Percentiles rank a stretch among this genome's conserved stretches.
phyloP scores from a whole-genome alignment of 2,888 invertebrate species.

The Trichogramma evanescens region DNA sequence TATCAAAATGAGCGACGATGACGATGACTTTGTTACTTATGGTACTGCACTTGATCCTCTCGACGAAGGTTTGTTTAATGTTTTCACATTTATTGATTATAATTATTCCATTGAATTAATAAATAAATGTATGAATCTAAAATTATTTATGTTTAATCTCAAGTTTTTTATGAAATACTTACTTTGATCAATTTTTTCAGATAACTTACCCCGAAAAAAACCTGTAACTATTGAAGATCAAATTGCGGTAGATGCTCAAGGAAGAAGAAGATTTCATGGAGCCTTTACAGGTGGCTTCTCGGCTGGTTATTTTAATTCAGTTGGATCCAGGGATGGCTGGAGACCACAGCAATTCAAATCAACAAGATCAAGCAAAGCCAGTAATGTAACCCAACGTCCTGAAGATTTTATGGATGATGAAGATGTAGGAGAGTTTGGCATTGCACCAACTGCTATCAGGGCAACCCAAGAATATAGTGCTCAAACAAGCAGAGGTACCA shows the following conservation, averaged over 20 bases:
- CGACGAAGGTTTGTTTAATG: slow-evolving; percentile 65
- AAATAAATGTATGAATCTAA: background rate
- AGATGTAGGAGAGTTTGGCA: slow-evolving; percentile 89
- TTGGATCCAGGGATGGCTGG: slow-evolving; percentile 95
- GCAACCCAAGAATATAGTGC: slow-evolving; percentile 70
- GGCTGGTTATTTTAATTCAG: slow-evolving; percentile 95
- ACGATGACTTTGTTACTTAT: slow-evolving; percentile 63
- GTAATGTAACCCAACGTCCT: slow-evolving; percentile 57
- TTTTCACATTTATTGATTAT: background rate
- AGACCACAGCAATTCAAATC: slow-evolving; percentile 85
- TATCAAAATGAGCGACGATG: slow-evolving; percentile 48
- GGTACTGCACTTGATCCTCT: slow-evolving; percentile 76
- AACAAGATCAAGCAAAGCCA: slow-evolving; percentile 66
- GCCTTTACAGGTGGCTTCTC: slow-evolving; percentile 98
- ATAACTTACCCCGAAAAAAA: slow-evolving; percentile 72
- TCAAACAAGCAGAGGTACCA: slow-evolving; percentile 38
- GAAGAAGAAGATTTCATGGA: slow-evolving; percentile 89
- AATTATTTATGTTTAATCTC: background rate
- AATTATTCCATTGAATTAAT: background rate
- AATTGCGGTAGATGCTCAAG: slow-evolving; percentile 81
- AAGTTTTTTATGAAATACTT: slow-evolving; percentile 22
- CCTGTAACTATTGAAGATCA: slow-evolving; percentile 79
- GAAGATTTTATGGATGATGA: slow-evolving; percentile 99
- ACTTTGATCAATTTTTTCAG: slow-evolving; percentile 45
- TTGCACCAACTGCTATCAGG: slow-evolving; percentile 80